Evolutionary conservation across 2,888 invertebrate genomes (phyloP).

Genomic region (Argyresthia goedartella): DNA sequence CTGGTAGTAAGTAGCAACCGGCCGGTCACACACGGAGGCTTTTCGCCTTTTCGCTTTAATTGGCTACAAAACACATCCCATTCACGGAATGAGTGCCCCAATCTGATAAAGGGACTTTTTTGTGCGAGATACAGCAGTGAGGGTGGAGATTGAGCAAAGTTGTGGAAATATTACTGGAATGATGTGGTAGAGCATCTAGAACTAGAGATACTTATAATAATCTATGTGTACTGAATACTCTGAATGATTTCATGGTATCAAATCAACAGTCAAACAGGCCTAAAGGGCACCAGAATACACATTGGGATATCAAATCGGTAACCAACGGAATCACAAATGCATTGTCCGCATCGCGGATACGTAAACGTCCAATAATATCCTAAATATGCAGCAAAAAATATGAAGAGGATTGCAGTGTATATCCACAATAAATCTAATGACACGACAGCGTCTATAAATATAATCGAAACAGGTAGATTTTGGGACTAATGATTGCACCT

Average conservation of each 20-base stretch:
- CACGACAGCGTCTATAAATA: conserved; percentile 66
- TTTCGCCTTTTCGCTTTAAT: conserved; percentile 47
- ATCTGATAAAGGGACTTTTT: conserved; percentile 34
- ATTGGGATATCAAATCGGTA: neutral
- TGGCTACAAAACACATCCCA: conserved; percentile 65
- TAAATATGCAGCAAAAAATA: conserved; percentile 49
- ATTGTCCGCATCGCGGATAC: conserved; percentile 5
- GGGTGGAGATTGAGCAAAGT: neutral
- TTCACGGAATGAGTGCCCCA: conserved; percentile 34
- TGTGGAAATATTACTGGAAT: too few species aligned
- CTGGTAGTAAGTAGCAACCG: conserved; percentile 19
- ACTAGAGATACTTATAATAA: too few species aligned
- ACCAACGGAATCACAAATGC: neutral
- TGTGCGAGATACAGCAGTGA: conserved; percentile 14
- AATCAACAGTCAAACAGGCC: too few species aligned
- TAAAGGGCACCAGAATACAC: too few species aligned
- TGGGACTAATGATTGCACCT: conserved; percentile 43
- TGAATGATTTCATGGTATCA: too few species aligned
- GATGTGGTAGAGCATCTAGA: too few species aligned
- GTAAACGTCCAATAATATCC: conserved; percentile 4
- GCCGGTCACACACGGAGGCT: conserved; percentile 26
- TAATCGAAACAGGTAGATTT: conserved; percentile 67
- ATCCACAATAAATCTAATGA: conserved; percentile 70
- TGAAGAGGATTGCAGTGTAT: conserved; percentile 57
- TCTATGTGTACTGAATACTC: too few species aligned